These are phyloP conservation scores for Chionomys nivalis DNA, from an alignment of 2,113 vertebrate species.

Conservation along the genomic window DNA sequence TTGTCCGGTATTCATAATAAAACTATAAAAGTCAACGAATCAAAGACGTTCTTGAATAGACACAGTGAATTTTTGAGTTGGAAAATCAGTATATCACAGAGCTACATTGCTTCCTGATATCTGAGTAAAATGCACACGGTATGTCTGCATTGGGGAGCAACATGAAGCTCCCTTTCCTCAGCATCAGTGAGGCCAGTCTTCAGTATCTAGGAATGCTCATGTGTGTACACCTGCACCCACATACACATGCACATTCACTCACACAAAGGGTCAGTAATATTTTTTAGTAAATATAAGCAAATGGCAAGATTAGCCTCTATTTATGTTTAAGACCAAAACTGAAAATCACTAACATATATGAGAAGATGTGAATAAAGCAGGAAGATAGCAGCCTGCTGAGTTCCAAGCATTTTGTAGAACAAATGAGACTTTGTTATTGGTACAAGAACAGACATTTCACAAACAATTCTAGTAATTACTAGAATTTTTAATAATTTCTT, in stretches of 20 bases:
- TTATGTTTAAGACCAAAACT: background rate
- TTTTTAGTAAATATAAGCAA: background rate
- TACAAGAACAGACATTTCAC: background rate
- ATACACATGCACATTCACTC: background rate
- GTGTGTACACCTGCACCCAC: background rate
- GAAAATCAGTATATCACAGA: background rate
- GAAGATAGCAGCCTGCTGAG: background rate
- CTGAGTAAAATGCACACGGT: background rate
- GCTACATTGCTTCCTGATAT: background rate
- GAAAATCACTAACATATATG: background rate
- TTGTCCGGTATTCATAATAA: background rate
- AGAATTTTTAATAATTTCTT: background rate
- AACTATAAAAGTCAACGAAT: background rate
- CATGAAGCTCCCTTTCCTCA: background rate
- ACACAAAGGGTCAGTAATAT: background rate
- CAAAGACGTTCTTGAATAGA: constrained; percentile 28
- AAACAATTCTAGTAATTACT: background rate
- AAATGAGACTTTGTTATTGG: background rate
- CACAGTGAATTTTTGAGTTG: background rate
- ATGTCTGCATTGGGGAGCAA: background rate
- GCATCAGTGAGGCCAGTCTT: background rate
- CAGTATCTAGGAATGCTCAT: background rate
- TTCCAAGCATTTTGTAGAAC: background rate
- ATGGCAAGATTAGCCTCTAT: background rate
- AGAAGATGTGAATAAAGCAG: background rate